Percentiles rank a stretch among this genome's conserved stretches.
Evolutionary conservation across 2,888 invertebrate species (phyloP).

Genomic region (Amphipyra berbera): DNA sequence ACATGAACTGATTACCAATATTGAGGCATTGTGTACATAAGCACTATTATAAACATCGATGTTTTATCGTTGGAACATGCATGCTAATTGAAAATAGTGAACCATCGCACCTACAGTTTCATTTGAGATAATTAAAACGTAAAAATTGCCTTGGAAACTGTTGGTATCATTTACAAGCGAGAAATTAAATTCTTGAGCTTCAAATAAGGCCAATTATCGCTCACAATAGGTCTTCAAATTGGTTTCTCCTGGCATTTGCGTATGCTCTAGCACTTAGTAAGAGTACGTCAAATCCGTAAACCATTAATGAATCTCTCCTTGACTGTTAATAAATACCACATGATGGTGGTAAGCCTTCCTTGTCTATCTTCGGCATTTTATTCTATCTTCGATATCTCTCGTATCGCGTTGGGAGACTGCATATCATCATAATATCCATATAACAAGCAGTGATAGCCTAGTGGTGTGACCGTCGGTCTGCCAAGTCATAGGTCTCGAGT

Average conservation of each 20-base stretch:
- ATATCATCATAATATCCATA: too few relatives aligned
- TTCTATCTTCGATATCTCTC: too few relatives aligned
- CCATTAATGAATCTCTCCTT: too few relatives aligned
- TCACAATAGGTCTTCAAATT: constrained; percentile 35
- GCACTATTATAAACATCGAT: constrained; percentile 11
- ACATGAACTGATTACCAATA: constrained; percentile 26
- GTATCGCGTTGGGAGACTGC: too few relatives aligned
- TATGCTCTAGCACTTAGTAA: background rate
- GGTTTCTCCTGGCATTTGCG: constrained; percentile 14
- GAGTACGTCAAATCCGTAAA: background rate
- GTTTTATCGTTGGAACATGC: constrained; percentile 41
- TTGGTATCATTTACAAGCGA: constrained; percentile 21
- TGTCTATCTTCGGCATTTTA: too few relatives aligned
- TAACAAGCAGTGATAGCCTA: too few relatives aligned
- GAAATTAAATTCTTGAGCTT: constrained; percentile 19
- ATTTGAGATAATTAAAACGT: constrained; percentile 39
- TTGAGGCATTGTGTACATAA: constrained; percentile 37
- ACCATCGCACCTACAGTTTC: constrained; percentile 12
- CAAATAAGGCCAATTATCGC: constrained; percentile 33
- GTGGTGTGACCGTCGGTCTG: too few relatives aligned
- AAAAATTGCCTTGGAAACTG: constrained; percentile 12
- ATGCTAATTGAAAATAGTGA: constrained; percentile 33
- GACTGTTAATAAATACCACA: too few relatives aligned
- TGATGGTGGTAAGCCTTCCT: too few relatives aligned
- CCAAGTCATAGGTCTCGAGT: too few relatives aligned